Percentiles rank a stretch among this genome's conserved stretches.
Evolutionary conservation across 1,140 invertebrate species (phyloP).

Genomic region (Aleiodes sp.): DNA sequence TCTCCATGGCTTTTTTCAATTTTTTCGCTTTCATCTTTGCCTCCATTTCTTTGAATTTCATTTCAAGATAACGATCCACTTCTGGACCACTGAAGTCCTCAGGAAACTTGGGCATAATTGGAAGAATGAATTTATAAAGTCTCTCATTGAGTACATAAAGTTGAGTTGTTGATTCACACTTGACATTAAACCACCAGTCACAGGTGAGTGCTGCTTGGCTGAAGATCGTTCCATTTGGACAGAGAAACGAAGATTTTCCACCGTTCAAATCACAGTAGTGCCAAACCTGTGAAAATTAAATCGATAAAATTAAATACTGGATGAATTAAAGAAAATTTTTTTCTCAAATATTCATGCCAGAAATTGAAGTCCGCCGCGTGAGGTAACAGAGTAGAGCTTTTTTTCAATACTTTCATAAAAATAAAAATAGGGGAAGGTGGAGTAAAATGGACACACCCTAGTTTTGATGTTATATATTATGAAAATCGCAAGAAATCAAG

Average conservation of each 20-base stretch:
- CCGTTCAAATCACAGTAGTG: slow-evolving; percentile 92
- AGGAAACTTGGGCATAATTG: slow-evolving; percentile 84
- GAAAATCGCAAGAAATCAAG: too few relatives aligned
- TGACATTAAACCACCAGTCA: slow-evolving; percentile 93
- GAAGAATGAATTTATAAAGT: slow-evolving; percentile 87
- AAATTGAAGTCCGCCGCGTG: too few relatives aligned
- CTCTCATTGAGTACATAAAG: slow-evolving; percentile 88
- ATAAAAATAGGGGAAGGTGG: too few relatives aligned
- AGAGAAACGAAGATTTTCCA: slow-evolving; percentile 88
- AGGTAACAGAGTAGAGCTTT: too few relatives aligned
- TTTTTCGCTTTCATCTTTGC: slow-evolving; percentile 71
- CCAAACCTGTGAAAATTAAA: slow-evolving; percentile 75
- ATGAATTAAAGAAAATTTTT: slow-evolving; percentile 10
- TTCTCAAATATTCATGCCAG: neutral
- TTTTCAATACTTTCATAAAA: neutral
- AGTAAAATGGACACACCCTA: too few relatives aligned
- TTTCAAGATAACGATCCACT: slow-evolving; percentile 82
- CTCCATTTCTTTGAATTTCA: slow-evolving; percentile 86
- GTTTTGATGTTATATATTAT: too few relatives aligned
- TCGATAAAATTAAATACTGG: slow-evolving; percentile 22
- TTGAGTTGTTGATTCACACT: slow-evolving; percentile 82
- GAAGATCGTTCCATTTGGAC: slow-evolving; percentile 91
- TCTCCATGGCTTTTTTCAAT: slow-evolving; percentile 57
- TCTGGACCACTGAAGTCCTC: slow-evolving; percentile 87
- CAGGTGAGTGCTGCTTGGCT: slow-evolving; percentile 86